These are phyloP conservation scores for Chelon auratus DNA, from an alignment of 2,797 vertebrate genomes.

Conservation along the genomic window DNA sequence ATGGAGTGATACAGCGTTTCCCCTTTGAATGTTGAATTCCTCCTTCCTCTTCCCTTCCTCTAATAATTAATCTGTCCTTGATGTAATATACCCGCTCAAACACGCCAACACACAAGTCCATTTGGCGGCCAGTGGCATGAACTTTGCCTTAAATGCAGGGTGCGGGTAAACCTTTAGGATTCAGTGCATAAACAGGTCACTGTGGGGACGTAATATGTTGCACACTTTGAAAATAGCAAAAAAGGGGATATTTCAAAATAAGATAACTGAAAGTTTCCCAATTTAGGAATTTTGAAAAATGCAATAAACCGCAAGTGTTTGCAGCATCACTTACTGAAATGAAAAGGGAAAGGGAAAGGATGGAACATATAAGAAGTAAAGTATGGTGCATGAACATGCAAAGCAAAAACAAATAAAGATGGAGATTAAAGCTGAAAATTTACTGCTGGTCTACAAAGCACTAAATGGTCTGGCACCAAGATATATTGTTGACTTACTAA, in stretches of 20 bases:
- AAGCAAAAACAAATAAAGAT: background rate
- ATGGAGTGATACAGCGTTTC: background rate
- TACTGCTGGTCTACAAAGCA: no score
- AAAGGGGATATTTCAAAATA: conserved; percentile 11
- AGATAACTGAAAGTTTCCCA: conserved; percentile 11
- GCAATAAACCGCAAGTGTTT: background rate
- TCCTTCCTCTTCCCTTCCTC: conserved; percentile 37
- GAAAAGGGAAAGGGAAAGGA: background rate
- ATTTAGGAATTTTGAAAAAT: background rate
- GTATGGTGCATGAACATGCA: background rate
- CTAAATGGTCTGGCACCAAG: no score
- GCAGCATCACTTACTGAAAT: background rate
- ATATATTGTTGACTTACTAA: no score
- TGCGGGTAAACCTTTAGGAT: background rate
- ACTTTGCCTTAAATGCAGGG: background rate
- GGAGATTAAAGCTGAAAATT: no score
- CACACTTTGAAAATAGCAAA: background rate
- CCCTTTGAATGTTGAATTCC: conserved; percentile 28
- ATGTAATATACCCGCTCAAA: background rate
- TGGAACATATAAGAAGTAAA: background rate
- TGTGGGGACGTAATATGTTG: background rate
- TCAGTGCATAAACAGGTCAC: background rate
- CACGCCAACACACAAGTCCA: background rate
- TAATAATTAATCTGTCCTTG: conserved; percentile 16
- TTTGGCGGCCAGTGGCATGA: background rate